A percentile compares a stretch with the other conserved stretches of the same genome.
These are phyloP conservation scores for Pangasius larnaudii DNA, from an alignment of 2,797 vertebrate species.

Conservation along the genomic window DNA sequence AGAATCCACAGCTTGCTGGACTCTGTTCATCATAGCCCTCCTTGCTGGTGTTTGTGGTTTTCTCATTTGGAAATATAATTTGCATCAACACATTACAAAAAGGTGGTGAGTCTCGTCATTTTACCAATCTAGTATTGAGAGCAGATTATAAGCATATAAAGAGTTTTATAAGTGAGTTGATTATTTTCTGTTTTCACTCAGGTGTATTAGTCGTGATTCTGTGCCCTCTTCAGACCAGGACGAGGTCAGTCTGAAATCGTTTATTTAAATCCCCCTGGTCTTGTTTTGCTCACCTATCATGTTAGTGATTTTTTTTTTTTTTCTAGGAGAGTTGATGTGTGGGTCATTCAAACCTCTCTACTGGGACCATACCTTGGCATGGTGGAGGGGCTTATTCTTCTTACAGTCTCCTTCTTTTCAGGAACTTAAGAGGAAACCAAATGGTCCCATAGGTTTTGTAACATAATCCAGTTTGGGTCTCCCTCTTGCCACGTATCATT, in stretches of 20 bases:
- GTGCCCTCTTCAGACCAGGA: background rate
- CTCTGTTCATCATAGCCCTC: background rate
- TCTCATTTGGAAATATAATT: background rate
- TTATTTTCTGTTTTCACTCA: background rate
- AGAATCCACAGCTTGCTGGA: background rate
- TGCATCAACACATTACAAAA: background rate
- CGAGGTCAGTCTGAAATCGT: background rate
- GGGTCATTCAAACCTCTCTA: background rate
- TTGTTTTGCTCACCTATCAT: background rate
- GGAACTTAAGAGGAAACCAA: background rate
- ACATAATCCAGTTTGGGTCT: background rate
- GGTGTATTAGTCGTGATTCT: rapidly evolving
- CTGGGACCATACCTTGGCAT: background rate
- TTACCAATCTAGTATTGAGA: background rate
- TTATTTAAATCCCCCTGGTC: background rate
- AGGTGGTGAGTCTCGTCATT: background rate
- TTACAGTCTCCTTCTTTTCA: background rate
- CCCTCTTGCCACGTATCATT: background rate
- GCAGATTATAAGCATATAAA: background rate
- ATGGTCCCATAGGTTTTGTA: background rate
- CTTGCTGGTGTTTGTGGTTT: background rate
- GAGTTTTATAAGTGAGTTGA: background rate
- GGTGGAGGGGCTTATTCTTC: background rate
- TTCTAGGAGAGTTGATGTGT: background rate
- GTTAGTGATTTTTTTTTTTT: background rate